Base-by-base conservation (phyloP, 2,113 vertebrate species). In the Eublepharis macularius region DNA sequence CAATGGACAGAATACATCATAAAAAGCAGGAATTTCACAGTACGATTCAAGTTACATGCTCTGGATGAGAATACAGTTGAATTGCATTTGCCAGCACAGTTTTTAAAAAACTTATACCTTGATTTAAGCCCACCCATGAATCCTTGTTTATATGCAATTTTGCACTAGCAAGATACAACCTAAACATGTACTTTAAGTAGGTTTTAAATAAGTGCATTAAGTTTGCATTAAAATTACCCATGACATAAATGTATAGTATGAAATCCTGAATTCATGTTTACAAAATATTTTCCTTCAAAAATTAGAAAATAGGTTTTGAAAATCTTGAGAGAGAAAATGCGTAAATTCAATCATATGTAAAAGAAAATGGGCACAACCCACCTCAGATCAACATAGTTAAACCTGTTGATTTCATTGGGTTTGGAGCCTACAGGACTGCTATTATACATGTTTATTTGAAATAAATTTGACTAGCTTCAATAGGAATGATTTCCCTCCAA, bases 241-340 rank as follows among this genome's bases (percentile, higher is more conserved):
- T n/a, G 41, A 16, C 17, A 80, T 80, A 65, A 11, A 74, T 12
- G 5, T 29, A 47, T 26, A 79, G 63, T 29, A 16, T 45, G 70
- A 2, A 0, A 74, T 26, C 14, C 39, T 0, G 41, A 80, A 60
- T 82, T 74, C 41, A 83, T 84, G 84, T 34, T 12, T 78, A 26
- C 65, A n/a, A 68, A 68, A 5, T 10, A 65, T 6, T 49, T 80
- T 45, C 36, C 29, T n/a, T 43, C 3, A 39, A 0, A 5, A 76
- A 81, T 29, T 21, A 45, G 0, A 2, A 1, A 6, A 32, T 85
- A 54, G 83, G 24, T 80, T 89, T 77, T 3, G 4, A 86, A 82
- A n/a, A 57, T 43, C 1, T 3, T 70, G 57, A 86, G 32, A 0
- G 0, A 0, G 63, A 0, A n/a, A n/a, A n/a, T n/a, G n/a, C n/a